These are phyloP conservation scores for Eupithecia centaureata DNA, from an alignment of 2,888 invertebrate genomes.

Conservation along the genomic window DNA sequence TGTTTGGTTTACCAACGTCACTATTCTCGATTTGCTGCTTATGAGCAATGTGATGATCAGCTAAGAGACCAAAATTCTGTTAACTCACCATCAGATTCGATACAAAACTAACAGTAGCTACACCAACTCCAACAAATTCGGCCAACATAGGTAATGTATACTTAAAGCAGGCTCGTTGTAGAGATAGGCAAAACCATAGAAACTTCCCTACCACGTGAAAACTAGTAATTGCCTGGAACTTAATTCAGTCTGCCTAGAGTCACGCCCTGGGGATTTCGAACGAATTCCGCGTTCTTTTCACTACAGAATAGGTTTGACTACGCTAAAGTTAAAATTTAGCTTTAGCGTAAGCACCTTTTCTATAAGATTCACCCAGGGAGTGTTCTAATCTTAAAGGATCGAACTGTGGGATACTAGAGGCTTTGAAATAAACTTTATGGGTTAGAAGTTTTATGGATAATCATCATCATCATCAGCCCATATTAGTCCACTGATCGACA, in stretches of 20 bases:
- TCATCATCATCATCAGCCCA: too few species aligned
- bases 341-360: too few species aligned
- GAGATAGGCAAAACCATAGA: constrained; percentile 23
- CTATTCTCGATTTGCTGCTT: not conserved
- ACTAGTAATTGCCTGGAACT: constrained; percentile 26
- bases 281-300: not conserved
- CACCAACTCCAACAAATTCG: too few species aligned
- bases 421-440: too few species aligned
- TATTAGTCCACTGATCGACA: too few species aligned
- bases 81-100: not conserved
- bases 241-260: constrained; percentile 21
- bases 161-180: constrained; percentile 19
- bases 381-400: not conserved
- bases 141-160: not conserved
- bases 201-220: constrained; percentile 26
- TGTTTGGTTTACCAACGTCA: not conserved
- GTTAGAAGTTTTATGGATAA: too few species aligned
- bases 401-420: not conserved
- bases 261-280: not conserved
- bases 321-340: too few species aligned
- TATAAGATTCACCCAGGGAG: too few species aligned
- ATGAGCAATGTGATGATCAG: too few species aligned
- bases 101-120: not conserved
- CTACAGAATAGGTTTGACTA: not conserved
- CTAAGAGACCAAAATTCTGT: too few species aligned